These are phyloP conservation scores for Laticauda colubrina DNA, from an alignment of 2,113 vertebrate species.

Conservation along the genomic window DNA sequence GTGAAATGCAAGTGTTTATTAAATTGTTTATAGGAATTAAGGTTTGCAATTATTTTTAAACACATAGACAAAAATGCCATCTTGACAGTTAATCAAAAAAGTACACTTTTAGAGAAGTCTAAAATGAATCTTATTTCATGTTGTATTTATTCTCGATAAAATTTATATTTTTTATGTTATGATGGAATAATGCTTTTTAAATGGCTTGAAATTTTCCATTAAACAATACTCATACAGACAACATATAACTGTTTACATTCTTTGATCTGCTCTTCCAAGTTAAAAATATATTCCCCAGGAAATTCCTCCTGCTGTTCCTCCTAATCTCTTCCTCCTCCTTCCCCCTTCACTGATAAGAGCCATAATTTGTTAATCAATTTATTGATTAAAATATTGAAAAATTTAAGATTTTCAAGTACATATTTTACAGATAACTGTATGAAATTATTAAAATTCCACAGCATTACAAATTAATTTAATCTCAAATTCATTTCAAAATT, in stretches of 20 bases:
- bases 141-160: not conserved
- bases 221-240: not conserved
- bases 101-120: not conserved
- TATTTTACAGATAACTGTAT: not conserved
- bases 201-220: not conserved
- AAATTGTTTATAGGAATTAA: conserved; percentile 66
- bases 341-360: not conserved
- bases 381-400: too few relatives aligned
- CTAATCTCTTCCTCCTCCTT: not conserved
- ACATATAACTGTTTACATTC: not conserved
- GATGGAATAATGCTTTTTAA: not conserved
- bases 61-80: conserved; percentile 11
- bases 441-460: not conserved
- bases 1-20: conserved; percentile 63
- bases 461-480: not conserved
- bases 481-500: not conserved
- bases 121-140: not conserved
- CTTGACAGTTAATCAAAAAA: not conserved
- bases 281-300: not conserved
- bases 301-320: not conserved
- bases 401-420: not conserved
- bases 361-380: not conserved
- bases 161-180: not conserved
- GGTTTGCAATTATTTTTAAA: conserved; percentile 58
- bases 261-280: not conserved